Evolutionary conservation across 2,888 invertebrate genomes (phyloP).

Genomic region (Polyommatus icarus): DNA sequence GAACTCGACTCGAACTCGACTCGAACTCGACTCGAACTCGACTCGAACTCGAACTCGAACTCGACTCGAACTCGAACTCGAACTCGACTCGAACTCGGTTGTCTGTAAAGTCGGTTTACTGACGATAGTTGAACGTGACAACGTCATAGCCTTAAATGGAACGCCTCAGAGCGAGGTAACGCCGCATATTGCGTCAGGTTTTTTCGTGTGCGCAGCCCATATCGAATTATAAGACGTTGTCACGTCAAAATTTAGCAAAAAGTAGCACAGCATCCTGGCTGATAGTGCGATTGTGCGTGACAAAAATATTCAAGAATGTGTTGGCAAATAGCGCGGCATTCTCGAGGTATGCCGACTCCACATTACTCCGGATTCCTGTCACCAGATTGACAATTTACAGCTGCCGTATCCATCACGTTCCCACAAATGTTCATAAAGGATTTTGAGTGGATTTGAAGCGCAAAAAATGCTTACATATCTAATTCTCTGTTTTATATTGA

Average conservation of each 20-base stretch:
- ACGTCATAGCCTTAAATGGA: too few species aligned
- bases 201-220: too few species aligned
- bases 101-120: too few species aligned
- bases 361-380: constrained; percentile 34
- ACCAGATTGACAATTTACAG: neutral
- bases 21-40: too few species aligned
- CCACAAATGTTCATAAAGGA: neutral
- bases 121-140: too few species aligned
- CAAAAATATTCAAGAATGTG: constrained; percentile 49
- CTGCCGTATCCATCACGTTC: neutral
- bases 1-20: too few species aligned
- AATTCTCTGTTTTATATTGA: neutral
- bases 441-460: neutral
- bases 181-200: too few species aligned
- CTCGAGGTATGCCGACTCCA: constrained; percentile 45
- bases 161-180: too few species aligned
- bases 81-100: too few species aligned
- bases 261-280: neutral
- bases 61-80: too few species aligned
- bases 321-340: constrained; percentile 54
- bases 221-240: too few species aligned
- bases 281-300: constrained; percentile 38
- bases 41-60: too few species aligned
- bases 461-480: neutral
- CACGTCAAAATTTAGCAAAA: neutral